Base-by-base conservation (phyloP, 2,888 invertebrate species). In the Hydrotaea diabolus region DNA sequence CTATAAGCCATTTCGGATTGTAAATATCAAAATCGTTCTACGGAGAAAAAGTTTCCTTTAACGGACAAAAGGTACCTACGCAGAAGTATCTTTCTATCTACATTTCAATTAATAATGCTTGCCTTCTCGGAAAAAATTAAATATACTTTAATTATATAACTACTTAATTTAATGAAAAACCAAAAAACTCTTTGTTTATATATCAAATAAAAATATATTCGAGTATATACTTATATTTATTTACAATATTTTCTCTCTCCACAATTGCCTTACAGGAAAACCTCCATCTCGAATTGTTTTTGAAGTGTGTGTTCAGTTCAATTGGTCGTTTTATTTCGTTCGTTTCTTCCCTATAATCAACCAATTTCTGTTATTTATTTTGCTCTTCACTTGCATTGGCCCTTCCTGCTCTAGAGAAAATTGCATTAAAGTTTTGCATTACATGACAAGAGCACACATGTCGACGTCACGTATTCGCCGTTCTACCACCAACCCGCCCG, bases 391-490 rank as follows among this genome's bases (percentile, higher is more conserved):
- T 46, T 39, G 1, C 1, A 39, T 13, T 8, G 7, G 7, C 21
- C 26, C 7, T 43, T 21, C 39, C 36, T 8, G 17, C 31, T 36
- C 31, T 4, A 31, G 15, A 17, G 26, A 31, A 69, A 43, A 69
- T 21, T 19, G 49, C 17, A 55, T 55, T 21, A 76, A 72, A 76
- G 66, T 64, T 39, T 55, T 21, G 55, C 55, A 55, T 55, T 55
- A 23, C 55, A 55, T 23, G 19, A 11, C 19, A 55, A 55, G 19
- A 21, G 55, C 23, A 55, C 55, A 55, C 49, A 55, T 55, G 49
- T n/a, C 31, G 3, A 31, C 31, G 31, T 4, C 31, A 31, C 49
- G 0, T n/a, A 55, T 21, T 21, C 55, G 21, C 55, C 11, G 5
- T 21, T 9, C 55, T 5, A 11, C 5, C 55, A 55, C 55, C 19